Evolutionary conservation across 30 jellyfish, hydroid and myxozoan genomes (phyloP), one percentile per base, ranked within the genome.

Genomic region (Aurelia coerulea): DNA sequence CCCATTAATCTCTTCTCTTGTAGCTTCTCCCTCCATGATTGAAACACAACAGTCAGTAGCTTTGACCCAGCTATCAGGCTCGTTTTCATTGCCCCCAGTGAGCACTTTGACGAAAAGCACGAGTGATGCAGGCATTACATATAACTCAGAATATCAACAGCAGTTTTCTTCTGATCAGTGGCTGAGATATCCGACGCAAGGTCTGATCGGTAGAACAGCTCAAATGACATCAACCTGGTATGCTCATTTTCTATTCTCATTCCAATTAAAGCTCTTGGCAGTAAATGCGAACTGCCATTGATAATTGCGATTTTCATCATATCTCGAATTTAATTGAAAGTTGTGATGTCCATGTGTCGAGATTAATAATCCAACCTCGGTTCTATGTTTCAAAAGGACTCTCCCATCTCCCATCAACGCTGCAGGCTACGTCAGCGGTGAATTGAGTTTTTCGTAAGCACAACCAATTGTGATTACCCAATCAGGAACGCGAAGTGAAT

Each of bases 81-180:
- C 97, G 70, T 86, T 81, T 62, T 75, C 94, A 13, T 69, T 95
- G 82, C 99, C 99, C 85, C 99, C 99, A 37, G 99, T 95, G 90
- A 95, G 99, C 78, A 95, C 99, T 60, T 81, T 95, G 92, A 95
- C 99, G 52, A 95, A 95, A 91, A 79, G 97, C 62, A 89, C 97
- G 53, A 81, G 94, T 64, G 96, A 92, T 0, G 88, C 75, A 11
- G 89, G 92, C 49, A 68, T 13, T 54, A 17, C 85, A 35, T 49
- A 74, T 63, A 81, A 81, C 88, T 74, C 97, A n/a, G 88, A 90
- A 10, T 73, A 64, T 41, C 86, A 82, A 31, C 97, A 83, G 53
- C 94, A 81, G 78, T 90, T 65, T 77, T 49, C 90, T 6, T 66
- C 97, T 8, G 97, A 90, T 35, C 97, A 88, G 60, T 90, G 97